Percentiles rank a stretch among this genome's conserved stretches.
These are phyloP conservation scores for Dysmachus trigonus DNA, from an alignment of 2,888 invertebrate genomes.

Conservation along the genomic window DNA sequence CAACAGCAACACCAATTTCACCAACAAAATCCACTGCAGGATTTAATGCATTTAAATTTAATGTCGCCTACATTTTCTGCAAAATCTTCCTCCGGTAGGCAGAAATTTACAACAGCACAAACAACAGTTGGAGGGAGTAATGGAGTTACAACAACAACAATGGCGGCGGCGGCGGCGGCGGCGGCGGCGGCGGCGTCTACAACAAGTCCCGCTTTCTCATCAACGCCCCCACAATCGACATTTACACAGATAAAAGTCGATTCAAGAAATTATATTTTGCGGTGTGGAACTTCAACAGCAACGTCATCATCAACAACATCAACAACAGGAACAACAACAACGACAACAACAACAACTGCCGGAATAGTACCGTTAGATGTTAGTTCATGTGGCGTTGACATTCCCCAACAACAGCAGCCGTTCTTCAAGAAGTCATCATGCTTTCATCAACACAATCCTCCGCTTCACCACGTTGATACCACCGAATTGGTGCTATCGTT, in stretches of 20 bases:
- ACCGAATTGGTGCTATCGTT: neutral
- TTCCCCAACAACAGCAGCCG: neutral
- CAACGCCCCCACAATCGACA: neutral
- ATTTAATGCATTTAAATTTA: neutral
- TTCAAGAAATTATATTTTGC: slow-evolving; percentile 37
- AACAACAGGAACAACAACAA: neutral
- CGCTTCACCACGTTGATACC: neutral
- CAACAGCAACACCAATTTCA: neutral
- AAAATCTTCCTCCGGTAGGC: neutral
- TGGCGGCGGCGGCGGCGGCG: too few species aligned
- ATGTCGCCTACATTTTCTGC: neutral
- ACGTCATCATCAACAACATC: neutral
- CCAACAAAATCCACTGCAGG: neutral
- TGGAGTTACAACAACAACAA: neutral
- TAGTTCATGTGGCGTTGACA: neutral
- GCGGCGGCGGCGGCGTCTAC: neutral
- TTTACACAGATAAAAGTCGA: slow-evolving; percentile 31
- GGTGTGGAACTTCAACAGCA: neutral
- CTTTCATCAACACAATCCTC: neutral
- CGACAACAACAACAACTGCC: neutral
- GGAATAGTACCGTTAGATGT: neutral
- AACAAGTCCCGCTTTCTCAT: neutral
- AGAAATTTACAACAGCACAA: neutral
- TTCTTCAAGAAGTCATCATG: neutral
- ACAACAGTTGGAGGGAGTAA: neutral